phyloP scores from a whole-genome alignment of 1,140 invertebrate genomes.

The Ladona fulva region DNA sequence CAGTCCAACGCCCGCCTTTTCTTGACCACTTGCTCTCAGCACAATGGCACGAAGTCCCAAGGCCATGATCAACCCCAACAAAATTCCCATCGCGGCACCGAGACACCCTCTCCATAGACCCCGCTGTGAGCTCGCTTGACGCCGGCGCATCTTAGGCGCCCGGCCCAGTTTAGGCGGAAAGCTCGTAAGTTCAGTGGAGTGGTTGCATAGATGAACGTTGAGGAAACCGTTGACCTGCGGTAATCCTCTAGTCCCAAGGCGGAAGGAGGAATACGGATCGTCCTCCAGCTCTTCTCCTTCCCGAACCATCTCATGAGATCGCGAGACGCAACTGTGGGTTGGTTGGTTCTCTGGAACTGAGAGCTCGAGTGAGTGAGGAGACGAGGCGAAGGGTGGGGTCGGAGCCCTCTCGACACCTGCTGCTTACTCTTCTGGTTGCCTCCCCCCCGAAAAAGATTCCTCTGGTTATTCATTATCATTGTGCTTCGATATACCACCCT shows the following conservation, averaged over 20 bases:
- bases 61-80: slow-evolving; percentile 13
- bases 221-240: neutral
- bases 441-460: too few species aligned
- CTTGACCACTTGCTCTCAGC: neutral
- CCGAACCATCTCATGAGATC: neutral
- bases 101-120: neutral
- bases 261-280: neutral
- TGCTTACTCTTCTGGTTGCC: neutral
- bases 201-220: slow-evolving; percentile 16
- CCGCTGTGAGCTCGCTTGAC: neutral
- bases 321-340: slow-evolving; percentile 1
- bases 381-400: slow-evolving; percentile 4
- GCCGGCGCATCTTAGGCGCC: neutral
- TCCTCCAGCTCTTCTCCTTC: neutral
- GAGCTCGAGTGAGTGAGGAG: neutral
- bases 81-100: slow-evolving; percentile 12
- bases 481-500: too few species aligned
- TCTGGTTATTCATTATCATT: too few species aligned
- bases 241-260: neutral
- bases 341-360: neutral
- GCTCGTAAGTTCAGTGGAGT: slow-evolving; percentile 15
- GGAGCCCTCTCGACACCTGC: neutral
- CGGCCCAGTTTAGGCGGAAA: slow-evolving; percentile 9
- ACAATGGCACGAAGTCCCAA: slow-evolving; percentile 12
- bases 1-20: neutral